Base-by-base conservation (phyloP, 92 coral and sea anemone species). In the Paramuricea clavata region DNA sequence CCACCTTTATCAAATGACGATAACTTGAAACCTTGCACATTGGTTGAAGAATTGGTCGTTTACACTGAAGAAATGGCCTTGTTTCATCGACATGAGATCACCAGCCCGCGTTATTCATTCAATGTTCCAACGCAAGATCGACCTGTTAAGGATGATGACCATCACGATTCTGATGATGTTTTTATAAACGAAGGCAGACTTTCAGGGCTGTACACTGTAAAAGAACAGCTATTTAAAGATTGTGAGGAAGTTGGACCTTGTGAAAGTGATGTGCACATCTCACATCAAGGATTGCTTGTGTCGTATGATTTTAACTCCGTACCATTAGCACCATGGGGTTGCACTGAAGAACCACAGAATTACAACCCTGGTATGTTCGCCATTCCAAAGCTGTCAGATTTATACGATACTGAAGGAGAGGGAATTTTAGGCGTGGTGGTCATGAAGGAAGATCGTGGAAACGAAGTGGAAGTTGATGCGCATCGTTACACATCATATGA, bases 401-500 rank as follows among this genome's bases (percentile, higher is more conserved):
- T 82, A 47, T 72, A 60, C 28, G 88, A 76, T 4, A 69, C 61
- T 30, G 76, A 83, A 22, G 88, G 69, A 25, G 88, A 83, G 44
- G 91, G 84, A 19, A 79, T 54, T 49, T 32, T 32, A 9, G 82
- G 82, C 3, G 44, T 79, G 84, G 84, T 79, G 21, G n/a, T n/a
- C n/a, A 76, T 81, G 90, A 54, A n/a, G 17, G 74, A 25, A 31
- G 87, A 81, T 47, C 64, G 86, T 25, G 90, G 67, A 17, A 78
- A 42, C 22, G 49, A 76, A 30, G 80, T 21, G 25, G 87, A 86
- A 67, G 61, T 31, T 17, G 86, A 86, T 35, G 43, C 80, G 0
- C 44, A 49, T n/a, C 85, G 88, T 1, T 91, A 91, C 85, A 74
- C 82, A 32, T 64, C 83, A 61, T 86, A 61, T 72, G 72, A 77